Percentiles rank a stretch among this genome's conserved stretches.
Conservation (phyloP, 2,113 vertebrate genomes). For the Callocephalon fimbriatum region DNA sequence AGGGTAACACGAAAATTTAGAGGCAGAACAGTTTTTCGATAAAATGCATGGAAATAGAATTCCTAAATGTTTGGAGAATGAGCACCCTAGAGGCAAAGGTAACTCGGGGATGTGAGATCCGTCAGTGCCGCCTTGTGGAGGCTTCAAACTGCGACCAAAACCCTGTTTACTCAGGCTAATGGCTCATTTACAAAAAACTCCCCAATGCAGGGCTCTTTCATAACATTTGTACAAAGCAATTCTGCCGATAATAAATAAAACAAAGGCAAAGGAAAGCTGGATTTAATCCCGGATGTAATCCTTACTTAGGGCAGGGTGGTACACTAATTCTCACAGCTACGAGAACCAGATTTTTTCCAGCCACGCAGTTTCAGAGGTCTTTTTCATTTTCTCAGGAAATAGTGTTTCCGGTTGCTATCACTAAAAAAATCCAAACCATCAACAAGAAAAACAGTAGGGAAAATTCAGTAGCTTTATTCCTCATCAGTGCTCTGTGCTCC, state of each 20-base stretch:
- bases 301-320: not conserved
- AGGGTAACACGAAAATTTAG: slow-evolving; percentile 79
- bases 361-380: not conserved
- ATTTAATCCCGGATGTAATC: slow-evolving; percentile 1
- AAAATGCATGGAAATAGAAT: slow-evolving; percentile 77
- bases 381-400: slow-evolving; percentile 10
- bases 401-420: not conserved
- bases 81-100: not conserved
- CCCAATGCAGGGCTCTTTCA: not conserved
- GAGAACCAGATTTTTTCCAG: not conserved
- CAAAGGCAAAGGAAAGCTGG: not conserved
- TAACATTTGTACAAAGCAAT: not conserved
- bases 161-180: not conserved
- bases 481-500: not conserved
- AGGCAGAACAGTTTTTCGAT: slow-evolving; percentile 77
- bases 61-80: slow-evolving; percentile 54
- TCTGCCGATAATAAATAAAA: slow-evolving; percentile 39
- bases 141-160: not conserved
- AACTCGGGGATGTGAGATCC: slow-evolving; percentile 82
- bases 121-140: slow-evolving; percentile 97
- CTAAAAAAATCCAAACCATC: not conserved
- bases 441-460: slow-evolving; percentile 11
- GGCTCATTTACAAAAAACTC: slow-evolving; percentile 22
- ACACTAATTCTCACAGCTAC: not conserved
- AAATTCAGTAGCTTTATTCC: slow-evolving; percentile 38